Evolutionary conservation across 1,140 invertebrate species (phyloP).

Genomic region (Tetramorium simillimum): DNA sequence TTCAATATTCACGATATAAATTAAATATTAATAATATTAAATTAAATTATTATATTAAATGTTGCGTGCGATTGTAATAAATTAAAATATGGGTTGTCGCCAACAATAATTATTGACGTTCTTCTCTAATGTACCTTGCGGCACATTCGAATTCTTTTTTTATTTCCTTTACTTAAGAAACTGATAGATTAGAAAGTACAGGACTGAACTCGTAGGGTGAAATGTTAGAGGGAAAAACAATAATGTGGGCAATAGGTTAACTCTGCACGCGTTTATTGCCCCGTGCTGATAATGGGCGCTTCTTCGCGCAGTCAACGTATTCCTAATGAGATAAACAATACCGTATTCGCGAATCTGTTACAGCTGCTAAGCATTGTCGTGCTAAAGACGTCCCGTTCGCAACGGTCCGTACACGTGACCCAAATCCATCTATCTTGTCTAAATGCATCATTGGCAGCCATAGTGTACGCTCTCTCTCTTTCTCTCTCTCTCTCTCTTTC

Average conservation of each 20-base stretch:
- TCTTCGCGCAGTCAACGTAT: constrained; percentile 65
- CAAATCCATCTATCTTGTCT: constrained; percentile 41
- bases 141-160: neutral
- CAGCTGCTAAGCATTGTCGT: constrained; percentile 54
- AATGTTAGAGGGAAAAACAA: constrained; percentile 45
- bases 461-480: constrained; percentile 18
- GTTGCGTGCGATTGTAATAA: neutral
- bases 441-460: constrained; percentile 59
- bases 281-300: constrained; percentile 56
- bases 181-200: neutral
- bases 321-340: constrained; percentile 72
- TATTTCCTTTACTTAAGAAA: neutral
- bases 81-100: too few species aligned
- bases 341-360: constrained; percentile 49
- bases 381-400: constrained; percentile 55
- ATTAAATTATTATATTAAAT: neutral
- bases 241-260: constrained; percentile 22
- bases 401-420: constrained; percentile 34
- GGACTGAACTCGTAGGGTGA: neutral
- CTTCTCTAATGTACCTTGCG: too few species aligned
- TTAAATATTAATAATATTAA: too few species aligned
- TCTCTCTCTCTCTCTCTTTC: constrained; percentile 40
- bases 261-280: constrained; percentile 62
- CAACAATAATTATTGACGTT: neutral
- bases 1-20: neutral